Conservation (phyloP, 1,140 invertebrate species). For the Drosophila hydei region DNA sequence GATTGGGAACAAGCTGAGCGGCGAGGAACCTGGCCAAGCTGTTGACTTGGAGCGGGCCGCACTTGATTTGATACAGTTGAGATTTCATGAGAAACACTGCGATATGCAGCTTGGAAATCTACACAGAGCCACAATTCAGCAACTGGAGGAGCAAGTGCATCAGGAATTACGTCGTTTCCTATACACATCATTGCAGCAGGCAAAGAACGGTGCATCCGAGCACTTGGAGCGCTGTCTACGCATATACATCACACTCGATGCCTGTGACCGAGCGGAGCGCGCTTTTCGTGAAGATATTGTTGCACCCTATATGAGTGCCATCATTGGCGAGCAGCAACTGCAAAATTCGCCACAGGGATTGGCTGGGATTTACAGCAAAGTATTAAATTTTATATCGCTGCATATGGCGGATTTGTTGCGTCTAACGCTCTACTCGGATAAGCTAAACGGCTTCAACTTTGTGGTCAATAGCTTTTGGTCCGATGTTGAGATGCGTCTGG, state of each 20-base stretch:
- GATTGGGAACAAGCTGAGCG: slow-evolving; percentile 55
- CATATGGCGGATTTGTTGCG: slow-evolving; percentile 87
- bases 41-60: slow-evolving; percentile 78
- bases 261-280: slow-evolving; percentile 89
- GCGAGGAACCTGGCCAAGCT: slow-evolving; percentile 78
- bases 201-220: slow-evolving; percentile 82
- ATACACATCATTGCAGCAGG: slow-evolving; percentile 85
- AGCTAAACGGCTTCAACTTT: slow-evolving; percentile 93
- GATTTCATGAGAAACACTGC: slow-evolving; percentile 76
- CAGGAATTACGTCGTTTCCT: slow-evolving; percentile 87
- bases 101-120: slow-evolving; percentile 82
- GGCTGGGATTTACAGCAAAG: slow-evolving; percentile 89
- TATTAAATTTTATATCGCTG: slow-evolving; percentile 89
- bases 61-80: slow-evolving; percentile 71
- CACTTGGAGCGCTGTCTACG: slow-evolving; percentile 87
- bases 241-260: slow-evolving; percentile 88
- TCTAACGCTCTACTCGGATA: slow-evolving; percentile 87
- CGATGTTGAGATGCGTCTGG: slow-evolving; percentile 91
- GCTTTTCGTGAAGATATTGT: slow-evolving; percentile 90
- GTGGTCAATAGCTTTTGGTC: slow-evolving; percentile 95
- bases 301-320: slow-evolving; percentile 88
- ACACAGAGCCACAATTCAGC: slow-evolving; percentile 84
- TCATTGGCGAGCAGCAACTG: slow-evolving; percentile 90
- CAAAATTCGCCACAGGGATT: slow-evolving; percentile 89
- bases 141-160: slow-evolving; percentile 86